These are phyloP conservation scores for Hypocryptadius cinnamomeus DNA, from an alignment of 2,113 vertebrate genomes.

Conservation along the genomic window DNA sequence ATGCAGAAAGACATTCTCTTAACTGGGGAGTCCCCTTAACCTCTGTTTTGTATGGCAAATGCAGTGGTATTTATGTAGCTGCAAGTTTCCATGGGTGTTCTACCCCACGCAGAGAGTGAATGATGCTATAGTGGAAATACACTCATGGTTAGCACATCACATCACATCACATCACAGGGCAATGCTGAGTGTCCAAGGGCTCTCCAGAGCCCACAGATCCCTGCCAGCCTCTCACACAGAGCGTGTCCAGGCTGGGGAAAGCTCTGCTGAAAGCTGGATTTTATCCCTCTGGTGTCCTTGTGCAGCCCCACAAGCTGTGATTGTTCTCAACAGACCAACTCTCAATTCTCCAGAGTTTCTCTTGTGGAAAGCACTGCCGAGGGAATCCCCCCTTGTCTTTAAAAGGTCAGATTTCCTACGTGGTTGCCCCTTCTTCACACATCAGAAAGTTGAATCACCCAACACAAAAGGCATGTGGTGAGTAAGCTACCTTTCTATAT, in stretches of 20 bases:
- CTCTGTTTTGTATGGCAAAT: background rate
- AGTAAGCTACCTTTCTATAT: constrained; percentile 18
- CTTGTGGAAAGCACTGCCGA: background rate
- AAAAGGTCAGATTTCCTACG: constrained; percentile 25
- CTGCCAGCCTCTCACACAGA: background rate
- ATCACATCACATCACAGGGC: background rate
- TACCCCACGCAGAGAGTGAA: fast-evolving
- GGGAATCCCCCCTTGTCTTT: background rate
- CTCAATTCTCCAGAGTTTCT: background rate
- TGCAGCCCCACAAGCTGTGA: background rate
- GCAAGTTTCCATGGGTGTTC: background rate
- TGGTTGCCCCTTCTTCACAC: constrained; percentile 50
- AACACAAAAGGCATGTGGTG: constrained; percentile 9
- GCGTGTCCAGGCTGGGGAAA: background rate
- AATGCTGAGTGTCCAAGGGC: fast-evolving
- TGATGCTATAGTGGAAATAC: background rate
- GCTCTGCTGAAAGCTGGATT: background rate
- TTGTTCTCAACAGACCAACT: background rate
- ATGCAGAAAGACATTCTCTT: background rate
- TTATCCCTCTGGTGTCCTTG: background rate
- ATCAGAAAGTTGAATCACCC: constrained; percentile 38
- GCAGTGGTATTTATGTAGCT: background rate
- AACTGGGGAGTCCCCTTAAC: background rate
- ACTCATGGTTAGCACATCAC: background rate
- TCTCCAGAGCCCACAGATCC: background rate